A percentile compares a stretch with the other conserved stretches of the same genome.
Evolutionary conservation across 2,113 vertebrate species (phyloP).

Genomic region (Alces alces): DNA sequence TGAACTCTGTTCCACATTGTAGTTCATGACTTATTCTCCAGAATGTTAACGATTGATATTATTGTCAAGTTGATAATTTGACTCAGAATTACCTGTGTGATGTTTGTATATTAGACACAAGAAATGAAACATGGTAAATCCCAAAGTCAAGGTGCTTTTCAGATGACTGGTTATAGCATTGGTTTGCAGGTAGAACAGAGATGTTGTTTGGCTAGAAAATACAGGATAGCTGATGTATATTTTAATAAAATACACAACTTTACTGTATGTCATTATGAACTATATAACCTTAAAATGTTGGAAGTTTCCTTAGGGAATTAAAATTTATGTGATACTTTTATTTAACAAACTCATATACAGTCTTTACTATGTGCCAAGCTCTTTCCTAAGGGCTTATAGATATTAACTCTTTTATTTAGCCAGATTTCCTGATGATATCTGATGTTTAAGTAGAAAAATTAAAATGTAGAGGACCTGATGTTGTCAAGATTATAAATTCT

Average conservation of each 20-base stretch:
- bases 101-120: neutral
- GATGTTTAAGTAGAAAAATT: neutral
- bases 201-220: neutral
- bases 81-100: neutral
- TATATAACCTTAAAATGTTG: neutral
- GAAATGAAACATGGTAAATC: neutral
- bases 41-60: neutral
- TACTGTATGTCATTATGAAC: neutral
- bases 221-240: neutral
- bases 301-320: slow-evolving; percentile 9
- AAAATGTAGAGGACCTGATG: neutral
- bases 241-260: slow-evolving; percentile 2
- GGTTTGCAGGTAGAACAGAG: neutral
- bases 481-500: neutral
- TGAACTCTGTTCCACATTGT: neutral
- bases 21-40: neutral
- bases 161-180: neutral
- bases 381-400: neutral
- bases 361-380: neutral
- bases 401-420: neutral
- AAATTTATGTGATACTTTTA: neutral
- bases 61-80: neutral
- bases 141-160: neutral
- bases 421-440: neutral
- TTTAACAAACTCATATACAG: neutral